phyloP scores from a whole-genome alignment of 2,888 invertebrate genomes.

The Mythimna ferrago region DNA sequence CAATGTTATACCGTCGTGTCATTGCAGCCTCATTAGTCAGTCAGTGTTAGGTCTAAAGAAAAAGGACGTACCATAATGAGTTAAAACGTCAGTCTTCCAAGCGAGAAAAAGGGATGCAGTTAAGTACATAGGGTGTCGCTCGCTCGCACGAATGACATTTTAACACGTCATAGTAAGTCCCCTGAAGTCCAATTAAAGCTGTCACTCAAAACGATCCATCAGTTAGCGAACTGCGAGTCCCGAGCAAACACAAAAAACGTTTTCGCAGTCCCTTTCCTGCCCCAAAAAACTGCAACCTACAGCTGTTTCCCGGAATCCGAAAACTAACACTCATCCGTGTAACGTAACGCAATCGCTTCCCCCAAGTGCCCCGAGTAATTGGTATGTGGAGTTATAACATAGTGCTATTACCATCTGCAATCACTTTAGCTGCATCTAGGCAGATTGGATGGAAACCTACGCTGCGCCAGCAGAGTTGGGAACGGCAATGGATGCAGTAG shows the following conservation, averaged over 20 bases:
- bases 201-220: constrained; percentile 28
- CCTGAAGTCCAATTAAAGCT: constrained; percentile 14
- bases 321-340: constrained; percentile 5
- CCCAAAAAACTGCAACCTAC: constrained; percentile 28
- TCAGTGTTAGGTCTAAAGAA: no score
- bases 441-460: constrained; percentile 43
- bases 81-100: no score
- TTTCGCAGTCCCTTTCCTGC: constrained; percentile 5
- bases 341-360: constrained; percentile 24
- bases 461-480: constrained; percentile 30
- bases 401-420: constrained; percentile 41
- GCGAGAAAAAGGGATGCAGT: no score
- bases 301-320: background rate
- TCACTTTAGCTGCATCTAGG: constrained; percentile 45
- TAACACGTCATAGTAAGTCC: no score
- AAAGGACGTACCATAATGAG: no score
- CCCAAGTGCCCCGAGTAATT: constrained; percentile 42
- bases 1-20: no score
- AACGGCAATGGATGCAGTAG: background rate
- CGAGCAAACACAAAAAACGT: background rate
- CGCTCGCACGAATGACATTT: no score
- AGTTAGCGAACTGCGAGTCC: background rate
- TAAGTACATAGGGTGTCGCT: no score
- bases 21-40: no score
- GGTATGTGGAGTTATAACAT: constrained; percentile 34